Evolutionary conservation across 2,797 vertebrate species (phyloP), one percentile per base, ranked within the genome.

Genomic region (Pangasius mekongensis): DNA sequence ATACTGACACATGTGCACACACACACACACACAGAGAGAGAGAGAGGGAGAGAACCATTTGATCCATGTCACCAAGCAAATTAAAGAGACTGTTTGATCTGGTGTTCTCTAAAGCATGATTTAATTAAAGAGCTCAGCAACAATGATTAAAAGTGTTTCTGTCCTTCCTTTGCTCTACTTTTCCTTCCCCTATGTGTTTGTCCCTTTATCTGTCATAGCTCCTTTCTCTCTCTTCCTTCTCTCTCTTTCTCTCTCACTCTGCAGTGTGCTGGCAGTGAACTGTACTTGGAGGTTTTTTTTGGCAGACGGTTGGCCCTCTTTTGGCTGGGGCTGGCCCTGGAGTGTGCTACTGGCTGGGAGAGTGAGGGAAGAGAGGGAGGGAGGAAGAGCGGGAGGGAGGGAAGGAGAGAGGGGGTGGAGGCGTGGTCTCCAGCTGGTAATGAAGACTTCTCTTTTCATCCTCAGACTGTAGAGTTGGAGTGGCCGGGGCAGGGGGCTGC

Each of bases 361-460:
- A 91, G 92, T 94, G 36, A 87, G 62, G 94, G 91, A 93, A 96
- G 93, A 94, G 95, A 95, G 95, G 96, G 96, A 96, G 96, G 93
- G 93, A 95, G 96, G 93, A 95, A 95, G 94, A 87, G 93, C 90
- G 90, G 92, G 93, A 93, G 78, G 89, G 90, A 69, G 86, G 69
- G 78, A 64, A 43, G 71, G 62, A 86, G 83, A 80, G 82, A 47
- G 36, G 91, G 90, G 92, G 86, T 87, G 94, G 95, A 95, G 96
- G 95, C 96, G 97, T 95, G 95, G 96, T 96, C 93, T 96, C 93
- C 92, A 95, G 96, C 95, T 97, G 96, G 96, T 96, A 97, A 97
- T 97, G 97, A 98, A 98, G 96, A 97, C 95, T 97, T 97, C 96
- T 97, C 97, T 97, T 97, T 97, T 97, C 96, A 97, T 97, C 96